These are phyloP conservation scores for Eupeodes corollae DNA, from an alignment of 1,140 invertebrate species.

Conservation along the genomic window DNA sequence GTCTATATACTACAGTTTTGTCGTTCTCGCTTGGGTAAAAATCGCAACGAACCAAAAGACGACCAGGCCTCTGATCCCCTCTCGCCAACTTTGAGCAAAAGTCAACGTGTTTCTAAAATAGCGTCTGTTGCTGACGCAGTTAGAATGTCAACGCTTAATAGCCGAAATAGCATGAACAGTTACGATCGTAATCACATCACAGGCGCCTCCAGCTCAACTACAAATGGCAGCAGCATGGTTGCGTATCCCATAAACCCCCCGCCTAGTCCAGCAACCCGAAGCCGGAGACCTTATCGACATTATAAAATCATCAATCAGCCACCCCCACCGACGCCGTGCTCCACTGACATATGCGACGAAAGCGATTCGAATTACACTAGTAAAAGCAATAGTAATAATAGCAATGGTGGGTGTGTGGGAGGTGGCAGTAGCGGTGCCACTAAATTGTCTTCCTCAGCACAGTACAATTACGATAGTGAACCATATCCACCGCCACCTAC, in stretches of 20 bases:
- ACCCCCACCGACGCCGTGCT: conserved; percentile 86
- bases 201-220: conserved; percentile 65
- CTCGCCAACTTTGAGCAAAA: conserved; percentile 41
- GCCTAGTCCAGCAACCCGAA: conserved; percentile 75
- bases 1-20: conserved; percentile 39
- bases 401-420: conserved; percentile 17
- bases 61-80: conserved; percentile 50
- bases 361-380: conserved; percentile 59
- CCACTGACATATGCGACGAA: conserved; percentile 86
- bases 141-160: conserved; percentile 53
- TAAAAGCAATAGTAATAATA: conserved; percentile 32
- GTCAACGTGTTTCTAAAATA: conserved; percentile 39
- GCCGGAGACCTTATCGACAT: conserved; percentile 59
- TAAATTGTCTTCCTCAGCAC: conserved; percentile 29
- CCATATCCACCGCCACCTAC: conserved; percentile 75
- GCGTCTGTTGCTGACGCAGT: conserved; percentile 45
- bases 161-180: conserved; percentile 47
- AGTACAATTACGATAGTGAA: conserved; percentile 52
- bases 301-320: conserved; percentile 71
- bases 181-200: conserved; percentile 73
- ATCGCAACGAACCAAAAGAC: conserved; percentile 38
- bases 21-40: conserved; percentile 40
- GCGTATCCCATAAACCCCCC: conserved; percentile 60
- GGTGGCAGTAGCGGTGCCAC: conserved; percentile 5
- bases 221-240: conserved; percentile 44